phyloP scores from a whole-genome alignment of 2,888 invertebrate genomes.

The Xylophagus ater region DNA sequence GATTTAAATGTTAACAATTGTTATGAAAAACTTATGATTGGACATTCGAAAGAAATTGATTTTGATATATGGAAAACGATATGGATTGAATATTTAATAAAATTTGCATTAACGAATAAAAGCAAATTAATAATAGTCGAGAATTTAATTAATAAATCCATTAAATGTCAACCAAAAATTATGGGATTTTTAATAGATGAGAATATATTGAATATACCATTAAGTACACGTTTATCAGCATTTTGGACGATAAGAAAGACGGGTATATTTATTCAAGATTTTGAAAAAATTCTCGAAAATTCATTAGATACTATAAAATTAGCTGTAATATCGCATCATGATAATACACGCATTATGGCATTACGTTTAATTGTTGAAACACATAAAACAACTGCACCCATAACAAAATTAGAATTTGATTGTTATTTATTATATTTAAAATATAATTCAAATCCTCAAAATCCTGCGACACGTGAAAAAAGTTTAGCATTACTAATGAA shows the following conservation, averaged over 20 bases:
- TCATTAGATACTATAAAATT: slow-evolving; percentile 37
- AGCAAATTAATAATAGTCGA: slow-evolving; percentile 25
- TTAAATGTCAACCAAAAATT: slow-evolving; percentile 27
- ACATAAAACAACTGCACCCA: slow-evolving; percentile 58
- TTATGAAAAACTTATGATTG: slow-evolving; percentile 45
- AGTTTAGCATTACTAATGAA: slow-evolving; percentile 60
- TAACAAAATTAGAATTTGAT: slow-evolving; percentile 49
- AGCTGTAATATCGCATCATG: slow-evolving; percentile 41
- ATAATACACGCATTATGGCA: slow-evolving; percentile 55
- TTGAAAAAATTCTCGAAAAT: slow-evolving; percentile 41
- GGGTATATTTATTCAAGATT: slow-evolving; percentile 28
- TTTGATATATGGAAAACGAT: slow-evolving; percentile 39
- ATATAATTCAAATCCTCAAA: slow-evolving; percentile 58
- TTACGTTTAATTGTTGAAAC: slow-evolving; percentile 61
- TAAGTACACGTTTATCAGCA: slow-evolving; percentile 33
- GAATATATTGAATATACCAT: slow-evolving; percentile 20
- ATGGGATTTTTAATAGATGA: slow-evolving; percentile 24
- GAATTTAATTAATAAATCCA: slow-evolving; percentile 29
- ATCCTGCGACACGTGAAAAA: slow-evolving; percentile 56
- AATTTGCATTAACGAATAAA: slow-evolving; percentile 11
- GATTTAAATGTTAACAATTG: slow-evolving; percentile 43
- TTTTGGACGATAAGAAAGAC: slow-evolving; percentile 39
- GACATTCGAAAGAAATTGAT: slow-evolving; percentile 34
- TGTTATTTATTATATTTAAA: slow-evolving; percentile 50
- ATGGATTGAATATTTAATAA: slow-evolving; percentile 40